A percentile compares a stretch with the other conserved stretches of the same genome.
These are phyloP conservation scores for Isichthys henryi DNA, from an alignment of 2,113 vertebrate genomes.

Conservation along the genomic window DNA sequence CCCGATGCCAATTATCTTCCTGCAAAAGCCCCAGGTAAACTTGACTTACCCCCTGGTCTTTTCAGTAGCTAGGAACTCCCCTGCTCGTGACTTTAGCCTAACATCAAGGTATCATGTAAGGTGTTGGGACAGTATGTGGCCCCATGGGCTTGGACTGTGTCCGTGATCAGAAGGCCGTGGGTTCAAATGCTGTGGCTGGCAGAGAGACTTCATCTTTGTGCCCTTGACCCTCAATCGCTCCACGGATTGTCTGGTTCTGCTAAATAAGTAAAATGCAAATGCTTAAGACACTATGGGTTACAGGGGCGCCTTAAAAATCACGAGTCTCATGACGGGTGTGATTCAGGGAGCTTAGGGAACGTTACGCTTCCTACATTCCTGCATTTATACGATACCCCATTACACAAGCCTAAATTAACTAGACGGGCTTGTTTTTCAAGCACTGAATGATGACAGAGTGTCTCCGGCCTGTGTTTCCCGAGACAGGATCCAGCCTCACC, in stretches of 20 bases:
- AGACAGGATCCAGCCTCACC: neutral
- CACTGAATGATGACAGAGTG: neutral
- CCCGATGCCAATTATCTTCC: no score
- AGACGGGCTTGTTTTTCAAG: neutral
- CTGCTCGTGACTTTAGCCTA: neutral
- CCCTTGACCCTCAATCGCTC: neutral
- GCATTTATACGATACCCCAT: neutral
- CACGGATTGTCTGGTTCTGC: neutral
- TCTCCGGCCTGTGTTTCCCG: neutral
- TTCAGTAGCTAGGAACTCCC: no score
- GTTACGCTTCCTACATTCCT: neutral
- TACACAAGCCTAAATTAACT: neutral
- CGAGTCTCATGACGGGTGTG: neutral
- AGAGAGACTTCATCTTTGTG: neutral
- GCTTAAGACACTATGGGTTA: neutral
- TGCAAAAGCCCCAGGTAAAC: no score
- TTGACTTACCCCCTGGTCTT: no score
- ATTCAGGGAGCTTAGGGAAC: neutral
- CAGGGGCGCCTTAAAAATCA: neutral
- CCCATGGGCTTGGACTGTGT: neutral
- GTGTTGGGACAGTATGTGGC: neutral
- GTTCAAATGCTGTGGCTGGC: neutral
- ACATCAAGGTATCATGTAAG: neutral
- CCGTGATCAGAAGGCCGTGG: neutral
- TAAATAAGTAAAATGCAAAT: neutral